Conservation (phyloP, 1,140 invertebrate genomes). For the Potamilus streckersoni region DNA sequence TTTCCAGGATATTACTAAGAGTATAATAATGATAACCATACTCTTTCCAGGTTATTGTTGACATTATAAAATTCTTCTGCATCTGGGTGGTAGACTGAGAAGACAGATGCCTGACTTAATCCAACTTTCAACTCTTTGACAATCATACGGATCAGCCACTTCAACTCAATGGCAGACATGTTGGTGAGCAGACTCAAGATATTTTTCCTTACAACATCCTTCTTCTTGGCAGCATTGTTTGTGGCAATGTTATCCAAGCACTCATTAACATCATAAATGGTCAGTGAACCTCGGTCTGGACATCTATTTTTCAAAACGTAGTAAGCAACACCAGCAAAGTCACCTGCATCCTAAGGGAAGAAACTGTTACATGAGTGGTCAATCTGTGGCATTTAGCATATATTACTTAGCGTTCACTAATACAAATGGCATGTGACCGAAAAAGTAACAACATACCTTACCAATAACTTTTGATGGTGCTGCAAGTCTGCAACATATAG, state of each 20-base stretch:
- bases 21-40: slow-evolving; percentile 72
- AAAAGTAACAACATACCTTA: too few species aligned
- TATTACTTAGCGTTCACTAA: too few species aligned
- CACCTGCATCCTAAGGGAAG: slow-evolving; percentile 69
- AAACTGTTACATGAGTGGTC: neutral
- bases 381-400: too few species aligned
- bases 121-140: slow-evolving; percentile 75
- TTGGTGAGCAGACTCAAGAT: slow-evolving; percentile 72
- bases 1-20: slow-evolving; percentile 77
- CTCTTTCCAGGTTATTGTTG: slow-evolving; percentile 78
- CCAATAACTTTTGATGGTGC: too few species aligned
- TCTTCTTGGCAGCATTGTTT: slow-evolving; percentile 71
- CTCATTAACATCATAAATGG: slow-evolving; percentile 76
- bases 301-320: slow-evolving; percentile 77
- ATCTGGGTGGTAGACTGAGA: slow-evolving; percentile 83
- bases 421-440: too few species aligned
- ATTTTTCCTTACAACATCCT: slow-evolving; percentile 66
- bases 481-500: too few species aligned
- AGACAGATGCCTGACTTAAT: slow-evolving; percentile 76
- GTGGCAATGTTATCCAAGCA: slow-evolving; percentile 78
- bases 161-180: slow-evolving; percentile 81
- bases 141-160: slow-evolving; percentile 90
- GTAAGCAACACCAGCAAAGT: slow-evolving; percentile 82
- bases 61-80: slow-evolving; percentile 82
- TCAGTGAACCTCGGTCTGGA: slow-evolving; percentile 70